Base-by-base conservation (phyloP, 2,888 invertebrate genomes). In the Carcina quercana region DNA sequence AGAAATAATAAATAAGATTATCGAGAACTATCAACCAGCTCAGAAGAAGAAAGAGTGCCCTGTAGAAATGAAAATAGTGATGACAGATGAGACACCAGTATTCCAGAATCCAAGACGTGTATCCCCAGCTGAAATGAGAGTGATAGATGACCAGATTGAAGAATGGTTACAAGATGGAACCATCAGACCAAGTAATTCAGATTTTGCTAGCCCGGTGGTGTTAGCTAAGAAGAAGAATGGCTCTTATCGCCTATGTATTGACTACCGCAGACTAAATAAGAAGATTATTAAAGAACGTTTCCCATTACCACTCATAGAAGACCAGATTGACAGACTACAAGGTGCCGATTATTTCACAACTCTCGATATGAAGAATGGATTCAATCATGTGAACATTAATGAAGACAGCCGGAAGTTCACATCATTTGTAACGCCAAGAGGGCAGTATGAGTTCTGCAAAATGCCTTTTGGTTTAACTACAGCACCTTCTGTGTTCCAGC, bases 391-490 rank as follows among this genome's bases (percentile, higher is more conserved):
- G 8, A 36, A 37, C 3, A 40, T 69, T 1, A 47, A 53, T n/a
- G 32, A 38, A 25, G 35, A 40, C 13, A 41, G 37, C 19, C 24
- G 44, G 28, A 59, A 59, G 41, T 67, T 63, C 31, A 67, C 66
- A 1, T 38, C 70, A 0, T 72, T 71, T 43, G 61, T 69, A 2
- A 61, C 56, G 6, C 61, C 43, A 4, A 45, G 49, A 40, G 61
- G 63, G 11, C 70, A 37, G 12, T 39, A 27, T 24, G 35, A 39
- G 22, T 36, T 39, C 25, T 10, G 63, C 11, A 53, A 42, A 39
- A 52, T 55, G 25, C 72, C 69, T 0, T 76, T 74, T 50, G 72
- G 71, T 3, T 32, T 71, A 3, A 61, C 53, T 17, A 65, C 59
- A 15, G 50, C 50, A 3, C 71, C 70, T 8, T 44, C 35, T 0